Evolutionary conservation across 2,797 vertebrate species (phyloP).

Genomic region (Meriones psammophilus): DNA sequence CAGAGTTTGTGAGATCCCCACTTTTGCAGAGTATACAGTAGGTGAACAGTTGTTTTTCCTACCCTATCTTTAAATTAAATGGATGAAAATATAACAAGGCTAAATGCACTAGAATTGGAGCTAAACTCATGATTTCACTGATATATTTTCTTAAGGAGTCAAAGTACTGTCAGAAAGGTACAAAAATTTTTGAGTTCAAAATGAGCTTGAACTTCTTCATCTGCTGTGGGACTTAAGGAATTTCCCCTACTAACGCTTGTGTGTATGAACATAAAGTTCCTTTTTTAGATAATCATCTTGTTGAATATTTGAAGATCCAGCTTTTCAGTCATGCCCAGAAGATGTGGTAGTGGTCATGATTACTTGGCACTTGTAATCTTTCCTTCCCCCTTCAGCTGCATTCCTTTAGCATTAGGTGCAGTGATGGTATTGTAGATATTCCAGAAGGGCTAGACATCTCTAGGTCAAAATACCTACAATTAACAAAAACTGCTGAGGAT

Average conservation of each 20-base stretch:
- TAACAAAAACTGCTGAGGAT: background rate
- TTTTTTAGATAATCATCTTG: background rate
- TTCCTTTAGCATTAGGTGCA: rapidly evolving
- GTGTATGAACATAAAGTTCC: background rate
- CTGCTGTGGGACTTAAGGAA: rapidly evolving
- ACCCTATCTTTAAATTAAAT: background rate
- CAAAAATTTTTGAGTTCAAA: background rate
- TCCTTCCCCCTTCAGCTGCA: background rate
- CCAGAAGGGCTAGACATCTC: background rate
- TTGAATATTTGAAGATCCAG: background rate
- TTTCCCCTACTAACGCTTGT: rapidly evolving
- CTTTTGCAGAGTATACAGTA: background rate
- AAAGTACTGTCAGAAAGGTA: background rate
- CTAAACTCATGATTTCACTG: background rate
- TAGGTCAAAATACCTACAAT: too few species aligned
- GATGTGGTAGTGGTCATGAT: background rate
- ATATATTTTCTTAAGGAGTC: background rate
- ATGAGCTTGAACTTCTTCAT: background rate
- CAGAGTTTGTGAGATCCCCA: background rate
- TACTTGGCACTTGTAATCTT: background rate
- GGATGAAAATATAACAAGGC: background rate
- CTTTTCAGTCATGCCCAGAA: background rate
- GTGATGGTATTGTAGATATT: background rate
- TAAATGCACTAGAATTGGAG: background rate
- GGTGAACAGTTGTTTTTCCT: background rate